Evolutionary conservation across 2,888 invertebrate genomes (phyloP), one percentile per base, ranked within the genome.

Genomic region (Metacarcinus magister): DNA sequence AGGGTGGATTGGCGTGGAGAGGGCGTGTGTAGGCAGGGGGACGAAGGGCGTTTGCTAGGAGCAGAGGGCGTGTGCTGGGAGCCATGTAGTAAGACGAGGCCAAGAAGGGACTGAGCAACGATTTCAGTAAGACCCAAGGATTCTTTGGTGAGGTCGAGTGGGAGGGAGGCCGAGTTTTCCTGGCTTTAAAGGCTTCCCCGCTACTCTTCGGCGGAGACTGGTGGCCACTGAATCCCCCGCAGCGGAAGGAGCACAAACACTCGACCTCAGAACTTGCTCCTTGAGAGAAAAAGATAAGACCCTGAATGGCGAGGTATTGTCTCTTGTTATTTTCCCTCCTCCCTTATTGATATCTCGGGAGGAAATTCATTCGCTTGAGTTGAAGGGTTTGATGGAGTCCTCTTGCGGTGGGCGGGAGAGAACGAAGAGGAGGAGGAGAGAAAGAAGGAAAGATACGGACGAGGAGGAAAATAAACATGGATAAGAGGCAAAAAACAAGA

Each of bases 331-430:
- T 87, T 87, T 87, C 87, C 32, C 87, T 87, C 32, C 32, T 87
- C 87, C 87, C 91, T 93, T 93, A 94, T 94, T 94, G 94, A 94
- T 94, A 94, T 94, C 94, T 89, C 28, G 23, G 44, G 60, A 87
- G 93, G 93, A 93, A 90, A 94, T 94, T 94, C 94, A 94, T 90
- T 94, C 89, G 94, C 43, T 39, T 94, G 94, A 94, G 94, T 94
- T 87, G 32, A 87, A 82, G 94, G 94, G 43, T 46, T 90, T 94
- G 94, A 94, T 94, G 90, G 94, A 54, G 94, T 89, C 90, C 44
- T 43, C 89, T 90, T 94, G 89, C 94, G 7, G 32, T n/a, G 94
- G 39, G 43, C 0, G 94, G 28, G 82, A 28, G 94, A 28, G 82
- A 46, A 48, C 19, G 32, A 89, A n/a, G 28, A 87, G 87, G 93